These are phyloP conservation scores for Mesembrinibis cayennensis DNA, from an alignment of 2,113 vertebrate species.

Conservation along the genomic window DNA sequence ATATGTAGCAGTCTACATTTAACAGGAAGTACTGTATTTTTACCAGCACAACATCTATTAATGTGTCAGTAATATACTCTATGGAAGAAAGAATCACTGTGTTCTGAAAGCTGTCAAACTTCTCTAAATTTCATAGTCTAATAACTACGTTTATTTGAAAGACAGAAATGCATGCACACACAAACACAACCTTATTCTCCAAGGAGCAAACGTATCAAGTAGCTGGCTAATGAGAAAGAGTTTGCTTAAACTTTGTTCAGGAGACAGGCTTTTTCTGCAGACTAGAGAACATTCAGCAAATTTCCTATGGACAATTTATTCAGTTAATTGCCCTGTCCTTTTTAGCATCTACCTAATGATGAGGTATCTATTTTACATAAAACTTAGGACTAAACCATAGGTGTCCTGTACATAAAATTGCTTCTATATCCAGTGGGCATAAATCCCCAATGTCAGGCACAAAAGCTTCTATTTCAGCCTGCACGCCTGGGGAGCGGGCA, in stretches of 20 bases:
- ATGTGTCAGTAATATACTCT: slow-evolving; percentile 59
- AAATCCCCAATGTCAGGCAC: not conserved
- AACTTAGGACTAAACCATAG: not conserved
- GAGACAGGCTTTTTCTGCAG: not conserved
- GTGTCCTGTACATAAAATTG: not conserved
- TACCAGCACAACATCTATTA: slow-evolving; percentile 65
- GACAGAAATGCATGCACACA: slow-evolving; percentile 15
- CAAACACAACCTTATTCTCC: slow-evolving; percentile 34
- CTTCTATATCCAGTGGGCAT: not conserved
- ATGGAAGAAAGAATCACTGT: slow-evolving; percentile 23
- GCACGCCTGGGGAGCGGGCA: not conserved
- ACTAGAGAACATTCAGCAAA: not conserved
- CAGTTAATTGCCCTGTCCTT: not conserved
- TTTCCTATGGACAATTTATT: not conserved
- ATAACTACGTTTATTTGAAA: slow-evolving; percentile 42
- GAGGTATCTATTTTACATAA: not conserved
- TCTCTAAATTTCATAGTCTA: slow-evolving; percentile 43
- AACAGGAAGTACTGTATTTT: slow-evolving; percentile 73
- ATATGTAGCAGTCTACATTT: slow-evolving; percentile 74
- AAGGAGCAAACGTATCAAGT: not conserved
- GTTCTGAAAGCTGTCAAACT: slow-evolving; percentile 50
- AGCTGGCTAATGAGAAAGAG: not conserved
- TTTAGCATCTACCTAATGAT: not conserved
- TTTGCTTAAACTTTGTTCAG: slow-evolving; percentile 26
- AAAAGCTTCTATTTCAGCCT: not conserved